Percentiles rank a stretch among this genome's conserved stretches.
These are phyloP conservation scores for Acromyrmex heyeri DNA, from an alignment of 1,140 invertebrate species.

Conservation along the genomic window DNA sequence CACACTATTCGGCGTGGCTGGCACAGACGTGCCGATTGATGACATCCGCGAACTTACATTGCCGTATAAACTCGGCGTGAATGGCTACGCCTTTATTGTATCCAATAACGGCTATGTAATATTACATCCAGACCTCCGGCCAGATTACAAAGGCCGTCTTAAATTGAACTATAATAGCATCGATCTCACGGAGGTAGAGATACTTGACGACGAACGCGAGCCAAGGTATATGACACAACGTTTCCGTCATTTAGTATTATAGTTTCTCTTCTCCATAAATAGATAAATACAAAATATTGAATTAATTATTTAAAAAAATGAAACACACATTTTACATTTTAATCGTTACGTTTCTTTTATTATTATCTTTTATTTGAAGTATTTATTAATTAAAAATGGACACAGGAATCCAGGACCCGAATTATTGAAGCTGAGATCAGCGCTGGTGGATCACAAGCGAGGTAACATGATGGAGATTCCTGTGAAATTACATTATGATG, in stretches of 20 bases:
- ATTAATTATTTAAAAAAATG: neutral
- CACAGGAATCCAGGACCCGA: conserved; percentile 84
- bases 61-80: conserved; percentile 96
- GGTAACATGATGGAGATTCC: conserved; percentile 90
- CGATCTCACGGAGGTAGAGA: conserved; percentile 97
- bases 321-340: neutral
- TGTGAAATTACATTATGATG: conserved; percentile 93
- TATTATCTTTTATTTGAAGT: neutral
- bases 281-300: neutral
- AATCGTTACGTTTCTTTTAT: neutral
- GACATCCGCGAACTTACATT: conserved; percentile 95
- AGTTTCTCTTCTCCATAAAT: neutral
- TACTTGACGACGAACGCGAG: conserved; percentile 90
- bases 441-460: conserved; percentile 91
- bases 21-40: conserved; percentile 96
- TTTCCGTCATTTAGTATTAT: neutral
- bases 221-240: conserved; percentile 78
- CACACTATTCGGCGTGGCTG: conserved; percentile 94
- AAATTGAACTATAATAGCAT: conserved; percentile 98
- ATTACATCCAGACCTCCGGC: conserved; percentile 92
- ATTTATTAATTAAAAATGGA: conserved; percentile 40
- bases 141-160: conserved; percentile 90
- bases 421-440: conserved; percentile 88
- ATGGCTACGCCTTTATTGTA: conserved; percentile 97
- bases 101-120: conserved; percentile 98